Conservation (phyloP, 2,797 vertebrate species). For the Orestias chungarensis region DNA sequence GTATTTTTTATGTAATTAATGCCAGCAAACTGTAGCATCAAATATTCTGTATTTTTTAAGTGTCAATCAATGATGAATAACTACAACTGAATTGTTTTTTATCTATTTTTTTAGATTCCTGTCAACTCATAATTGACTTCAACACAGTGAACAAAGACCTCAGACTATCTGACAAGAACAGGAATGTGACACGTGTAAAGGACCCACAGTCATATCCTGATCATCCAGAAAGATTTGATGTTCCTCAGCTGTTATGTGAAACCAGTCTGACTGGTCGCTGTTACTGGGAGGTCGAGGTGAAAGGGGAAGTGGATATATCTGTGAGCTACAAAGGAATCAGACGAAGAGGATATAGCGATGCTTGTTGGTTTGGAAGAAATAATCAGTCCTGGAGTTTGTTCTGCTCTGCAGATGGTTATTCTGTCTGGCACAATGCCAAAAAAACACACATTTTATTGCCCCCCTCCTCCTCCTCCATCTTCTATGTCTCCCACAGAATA, state of each 20-base stretch:
- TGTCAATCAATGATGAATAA: not conserved
- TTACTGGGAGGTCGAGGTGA: not conserved
- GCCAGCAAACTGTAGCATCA: too few species aligned
- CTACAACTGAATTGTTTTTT: not conserved
- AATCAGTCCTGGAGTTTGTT: not conserved
- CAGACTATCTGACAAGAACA: not conserved
- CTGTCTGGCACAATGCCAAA: not conserved
- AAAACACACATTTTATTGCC: not conserved
- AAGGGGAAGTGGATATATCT: not conserved
- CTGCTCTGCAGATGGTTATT: not conserved
- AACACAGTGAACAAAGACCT: not conserved
- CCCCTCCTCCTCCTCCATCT: not conserved
- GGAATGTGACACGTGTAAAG: not conserved
- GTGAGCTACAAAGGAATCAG: not conserved
- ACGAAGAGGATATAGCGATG: not conserved
- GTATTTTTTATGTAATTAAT: not conserved
- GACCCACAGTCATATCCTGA: not conserved
- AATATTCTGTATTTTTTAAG: too few species aligned
- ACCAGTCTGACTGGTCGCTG: not conserved
- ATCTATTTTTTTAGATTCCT: not conserved
- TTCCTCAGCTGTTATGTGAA: not conserved
- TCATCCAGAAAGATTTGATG: slow-evolving; percentile 1
- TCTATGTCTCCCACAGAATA: not conserved
- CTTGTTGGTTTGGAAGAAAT: not conserved
- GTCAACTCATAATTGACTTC: not conserved